Evolutionary conservation across 2,797 vertebrate species (phyloP).

Genomic region (Hypotaenidia okinawae): DNA sequence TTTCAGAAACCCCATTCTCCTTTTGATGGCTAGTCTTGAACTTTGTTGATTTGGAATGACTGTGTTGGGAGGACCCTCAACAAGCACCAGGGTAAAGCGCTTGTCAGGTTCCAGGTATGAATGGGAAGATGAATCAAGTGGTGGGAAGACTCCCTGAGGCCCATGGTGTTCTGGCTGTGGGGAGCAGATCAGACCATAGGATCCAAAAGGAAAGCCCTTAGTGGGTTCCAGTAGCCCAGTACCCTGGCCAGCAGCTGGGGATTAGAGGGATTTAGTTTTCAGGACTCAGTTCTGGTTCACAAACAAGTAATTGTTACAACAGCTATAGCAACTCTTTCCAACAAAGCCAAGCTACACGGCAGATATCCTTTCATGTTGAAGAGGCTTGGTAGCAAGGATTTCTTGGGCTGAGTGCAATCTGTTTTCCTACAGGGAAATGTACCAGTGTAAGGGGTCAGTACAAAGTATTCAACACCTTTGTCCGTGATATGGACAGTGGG

Average conservation of each 20-base stretch:
- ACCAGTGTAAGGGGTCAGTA: background rate
- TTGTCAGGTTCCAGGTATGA: background rate
- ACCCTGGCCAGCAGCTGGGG: background rate
- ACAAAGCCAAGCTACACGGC: background rate
- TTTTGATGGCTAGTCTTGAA: background rate
- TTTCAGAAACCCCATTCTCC: background rate
- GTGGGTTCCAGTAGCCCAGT: fast-evolving
- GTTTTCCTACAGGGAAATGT: background rate
- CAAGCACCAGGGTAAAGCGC: background rate
- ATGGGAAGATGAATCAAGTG: background rate
- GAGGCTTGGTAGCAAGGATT: background rate
- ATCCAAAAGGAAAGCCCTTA: fast-evolving
- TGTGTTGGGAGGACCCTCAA: background rate
- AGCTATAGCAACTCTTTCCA: background rate
- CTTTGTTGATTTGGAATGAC: fast-evolving
- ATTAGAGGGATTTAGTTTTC: background rate
- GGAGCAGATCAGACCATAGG: fast-evolving
- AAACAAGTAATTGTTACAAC: background rate
- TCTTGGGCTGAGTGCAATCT: background rate
- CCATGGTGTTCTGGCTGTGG: fast-evolving
- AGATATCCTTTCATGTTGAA: background rate
- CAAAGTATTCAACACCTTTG: too few relatives aligned
- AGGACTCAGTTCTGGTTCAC: background rate
- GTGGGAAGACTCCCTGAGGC: too few relatives aligned
- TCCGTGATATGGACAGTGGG: too few relatives aligned